Evolutionary conservation across 2,888 invertebrate species (phyloP), one percentile per base, ranked within the genome.

Genomic region (Acronicta psi): DNA sequence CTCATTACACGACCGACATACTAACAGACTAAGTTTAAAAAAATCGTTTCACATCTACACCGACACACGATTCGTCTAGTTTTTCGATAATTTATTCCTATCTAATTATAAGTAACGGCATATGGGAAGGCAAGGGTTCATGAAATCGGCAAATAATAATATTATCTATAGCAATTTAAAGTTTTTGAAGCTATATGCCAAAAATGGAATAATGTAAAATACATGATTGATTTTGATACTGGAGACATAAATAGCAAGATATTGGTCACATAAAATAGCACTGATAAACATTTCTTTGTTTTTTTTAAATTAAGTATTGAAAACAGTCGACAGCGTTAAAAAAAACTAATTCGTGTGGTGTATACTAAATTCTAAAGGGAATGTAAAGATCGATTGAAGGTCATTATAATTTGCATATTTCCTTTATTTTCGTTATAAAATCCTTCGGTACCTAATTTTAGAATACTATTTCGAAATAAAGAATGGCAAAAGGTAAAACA

Each of bases 21-120:
- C 64, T 75, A 75, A 41, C 11, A 41, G 11, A 56, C 73, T 73
- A 75, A 51, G 42, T 59, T 13, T 53, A 59, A 64, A 68, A 69
- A 64, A 71, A 56, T 59, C 66, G 68, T 71, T 55, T 63, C 69
- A 69, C 69, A 60, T 59, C 73, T 74, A 78, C 69, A 73, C 64
- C 59, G 57, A 79, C 80, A 79, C 73, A 81, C 77, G 79, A 66
- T 76, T 76, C 69, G 69, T 75, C 81, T 82, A 83, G 44, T 71
- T 77, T 77, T 80, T 76, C 72, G 66, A 74, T 80, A 77, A 79
- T 82, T 81, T 74, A 76, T 79, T 80, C 75, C 81, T 83, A 83
- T 78, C 83, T 83, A 83, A 66, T 49, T 52, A 63, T 38, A 61
- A 65, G 60, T 53, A 58, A 61, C 44, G 40, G 53, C 14, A 25